Evolutionary conservation across 2,888 invertebrate genomes (phyloP), one percentile per base, ranked within the genome.

Genomic region (Malachius bipustulatus): DNA sequence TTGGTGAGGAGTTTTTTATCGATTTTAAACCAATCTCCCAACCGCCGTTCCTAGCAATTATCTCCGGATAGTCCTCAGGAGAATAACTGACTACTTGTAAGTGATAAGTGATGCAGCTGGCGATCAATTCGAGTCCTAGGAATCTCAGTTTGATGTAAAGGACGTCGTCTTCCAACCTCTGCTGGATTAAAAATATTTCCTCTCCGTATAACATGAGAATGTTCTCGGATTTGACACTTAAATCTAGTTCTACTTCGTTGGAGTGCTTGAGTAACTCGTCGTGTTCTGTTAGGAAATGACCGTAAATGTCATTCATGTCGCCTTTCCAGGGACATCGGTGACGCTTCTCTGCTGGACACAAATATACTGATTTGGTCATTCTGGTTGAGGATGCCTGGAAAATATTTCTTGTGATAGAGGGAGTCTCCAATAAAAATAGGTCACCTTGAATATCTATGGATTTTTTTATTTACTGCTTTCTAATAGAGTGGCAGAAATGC

Each of bases 321-420:
- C 56, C 56, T 45, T 51, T 50, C 56, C 56, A 56, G 1, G 50
- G 47, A 31, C 56, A 56, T 10, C 46, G 42, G 34, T 52, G 46
- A 32, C 51, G 50, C 42, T 47, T 49, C 34, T 55, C 52, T 10
- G 51, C 33, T 9, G 56, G 56, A 38, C 56, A 56, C 9, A 30
- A 8, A 12, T 36, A 39, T 19, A 19, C n/a, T 19, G n/a, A n/a
- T n/a, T n/a, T n/a, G n/a, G n/a, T n/a, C n/a, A n/a, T n/a, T n/a
- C n/a, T n/a, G n/a, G n/a, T n/a, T n/a, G n/a, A n/a, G n/a, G n/a
- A n/a, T n/a, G n/a, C n/a, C n/a, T n/a, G n/a, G n/a, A n/a, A n/a
- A n/a, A n/a, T n/a, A n/a, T n/a, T n/a, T n/a, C n/a, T n/a, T n/a
- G n/a, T n/a, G n/a, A n/a, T n/a, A n/a, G n/a, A n/a, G n/a, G n/a